phyloP scores from a whole-genome alignment of 2,888 invertebrate species.

The Drosophila ezoana region DNA sequence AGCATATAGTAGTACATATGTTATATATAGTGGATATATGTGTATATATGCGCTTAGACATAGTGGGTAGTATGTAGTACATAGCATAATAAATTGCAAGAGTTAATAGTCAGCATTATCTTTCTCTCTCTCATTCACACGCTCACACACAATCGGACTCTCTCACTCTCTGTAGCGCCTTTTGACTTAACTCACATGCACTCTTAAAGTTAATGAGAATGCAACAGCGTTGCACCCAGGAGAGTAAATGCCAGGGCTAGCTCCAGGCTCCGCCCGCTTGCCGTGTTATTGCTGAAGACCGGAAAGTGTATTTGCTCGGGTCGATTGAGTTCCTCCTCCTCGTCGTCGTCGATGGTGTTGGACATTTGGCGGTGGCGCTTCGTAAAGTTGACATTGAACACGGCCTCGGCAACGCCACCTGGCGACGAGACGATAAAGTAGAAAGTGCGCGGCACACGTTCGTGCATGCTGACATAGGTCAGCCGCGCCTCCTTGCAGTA shows the following conservation, averaged over 20 bases:
- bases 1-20: slow-evolving; percentile 60
- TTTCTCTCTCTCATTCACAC: slow-evolving; percentile 6
- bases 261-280: slow-evolving; percentile 17
- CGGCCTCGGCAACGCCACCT: slow-evolving; percentile 84
- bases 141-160: slow-evolving; percentile 4
- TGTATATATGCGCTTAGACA: slow-evolving; percentile 55
- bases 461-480: slow-evolving; percentile 85
- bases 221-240: slow-evolving; percentile 36
- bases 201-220: slow-evolving; percentile 57
- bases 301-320: slow-evolving; percentile 85
- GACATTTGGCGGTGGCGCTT: slow-evolving; percentile 84
- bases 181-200: slow-evolving; percentile 19
- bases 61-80: slow-evolving; percentile 52
- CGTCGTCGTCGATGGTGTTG: slow-evolving; percentile 83
- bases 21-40: slow-evolving; percentile 53
- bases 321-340: slow-evolving; percentile 84
- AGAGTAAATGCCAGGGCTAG: slow-evolving; percentile 45
- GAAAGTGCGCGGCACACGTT: slow-evolving; percentile 84
- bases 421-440: slow-evolving; percentile 85
- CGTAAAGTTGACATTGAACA: slow-evolving; percentile 85
- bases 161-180: not conserved
- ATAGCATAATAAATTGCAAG: slow-evolving; percentile 33
- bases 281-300: slow-evolving; percentile 78
- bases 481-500: slow-evolving; percentile 85
- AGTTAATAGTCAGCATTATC: slow-evolving; percentile 33